A percentile compares a stretch with the other conserved stretches of the same genome.
Conservation (phyloP, 1,140 invertebrate genomes). For the Hyles vespertilio region DNA sequence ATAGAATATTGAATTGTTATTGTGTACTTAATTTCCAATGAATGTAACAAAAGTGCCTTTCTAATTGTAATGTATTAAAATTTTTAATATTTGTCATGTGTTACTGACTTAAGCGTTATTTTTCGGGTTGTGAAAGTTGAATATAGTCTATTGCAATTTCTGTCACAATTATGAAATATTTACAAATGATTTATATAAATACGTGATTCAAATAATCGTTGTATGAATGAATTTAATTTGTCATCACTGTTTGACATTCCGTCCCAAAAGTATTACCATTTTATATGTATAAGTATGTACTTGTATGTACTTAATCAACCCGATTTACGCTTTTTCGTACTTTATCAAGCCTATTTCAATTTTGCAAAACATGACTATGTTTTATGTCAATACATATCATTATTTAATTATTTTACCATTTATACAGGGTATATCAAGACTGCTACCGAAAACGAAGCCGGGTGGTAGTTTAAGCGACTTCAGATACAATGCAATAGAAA, state of each 20-base stretch:
- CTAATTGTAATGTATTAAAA: slow-evolving; percentile 1
- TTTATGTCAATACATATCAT: no score
- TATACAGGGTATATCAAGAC: no score
- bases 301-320: neutral
- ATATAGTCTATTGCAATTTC: neutral
- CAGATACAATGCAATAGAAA: no score
- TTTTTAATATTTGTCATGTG: neutral
- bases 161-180: slow-evolving; percentile 9
- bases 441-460: no score
- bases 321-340: slow-evolving; percentile 6
- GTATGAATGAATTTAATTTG: slow-evolving; percentile 4
- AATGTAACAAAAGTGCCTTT: slow-evolving; percentile 10
- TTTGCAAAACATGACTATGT: no score
- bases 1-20: slow-evolving; percentile 2
- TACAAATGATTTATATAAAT: neutral
- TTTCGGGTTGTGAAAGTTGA: slow-evolving; percentile 15
- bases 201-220: slow-evolving; percentile 2
- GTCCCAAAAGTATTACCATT: slow-evolving; percentile 53
- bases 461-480: no score
- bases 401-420: no score
- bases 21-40: neutral
- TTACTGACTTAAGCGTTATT: neutral
- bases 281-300: slow-evolving; percentile 19
- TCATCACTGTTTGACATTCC: slow-evolving; percentile 30
- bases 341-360: neutral